A percentile compares a stretch with the other conserved stretches of the same genome.
phyloP scores from a whole-genome alignment of 2,888 invertebrate genomes.

The Penaeus monodon region DNA sequence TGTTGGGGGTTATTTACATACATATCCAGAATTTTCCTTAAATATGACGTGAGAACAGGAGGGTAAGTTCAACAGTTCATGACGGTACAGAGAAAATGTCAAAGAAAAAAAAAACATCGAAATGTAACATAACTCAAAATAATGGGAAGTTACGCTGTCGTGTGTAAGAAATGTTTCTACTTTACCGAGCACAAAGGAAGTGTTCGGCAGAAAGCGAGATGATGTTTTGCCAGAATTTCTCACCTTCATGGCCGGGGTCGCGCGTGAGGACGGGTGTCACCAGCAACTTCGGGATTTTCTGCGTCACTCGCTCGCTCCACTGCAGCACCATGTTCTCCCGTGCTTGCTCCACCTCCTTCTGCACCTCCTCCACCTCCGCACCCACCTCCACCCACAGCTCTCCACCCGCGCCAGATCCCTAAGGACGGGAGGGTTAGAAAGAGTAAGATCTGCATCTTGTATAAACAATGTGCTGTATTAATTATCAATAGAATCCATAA shows the following conservation, averaged over 20 bases:
- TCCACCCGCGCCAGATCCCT: conserved; percentile 52
- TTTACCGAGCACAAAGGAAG: too few relatives aligned
- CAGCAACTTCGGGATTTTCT: conserved; percentile 56
- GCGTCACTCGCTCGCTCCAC: conserved; percentile 44
- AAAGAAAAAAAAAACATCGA: too few relatives aligned
- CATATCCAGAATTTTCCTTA: neutral
- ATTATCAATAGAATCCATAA: neutral
- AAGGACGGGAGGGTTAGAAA: too few relatives aligned
- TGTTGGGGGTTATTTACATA: neutral
- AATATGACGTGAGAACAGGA: neutral
- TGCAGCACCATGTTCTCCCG: conserved; percentile 44
- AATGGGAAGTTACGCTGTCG: too few relatives aligned
- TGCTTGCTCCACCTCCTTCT: conserved; percentile 44
- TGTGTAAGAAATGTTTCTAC: too few relatives aligned
- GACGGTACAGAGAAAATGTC: too few relatives aligned
- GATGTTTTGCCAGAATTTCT: neutral
- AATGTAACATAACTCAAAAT: too few relatives aligned
- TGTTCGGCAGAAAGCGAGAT: neutral
- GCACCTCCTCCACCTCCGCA: conserved; percentile 59
- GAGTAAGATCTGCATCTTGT: neutral
- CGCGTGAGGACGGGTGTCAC: conserved; percentile 56
- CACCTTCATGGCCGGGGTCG: conserved; percentile 32
- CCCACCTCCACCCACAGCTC: conserved; percentile 59
- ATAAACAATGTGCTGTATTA: too few relatives aligned
- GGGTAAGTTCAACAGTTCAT: too few relatives aligned